A percentile compares a stretch with the other conserved stretches of the same genome.
Conservation (phyloP, 2,113 vertebrate species). For the Oncorhynchus masou region DNA sequence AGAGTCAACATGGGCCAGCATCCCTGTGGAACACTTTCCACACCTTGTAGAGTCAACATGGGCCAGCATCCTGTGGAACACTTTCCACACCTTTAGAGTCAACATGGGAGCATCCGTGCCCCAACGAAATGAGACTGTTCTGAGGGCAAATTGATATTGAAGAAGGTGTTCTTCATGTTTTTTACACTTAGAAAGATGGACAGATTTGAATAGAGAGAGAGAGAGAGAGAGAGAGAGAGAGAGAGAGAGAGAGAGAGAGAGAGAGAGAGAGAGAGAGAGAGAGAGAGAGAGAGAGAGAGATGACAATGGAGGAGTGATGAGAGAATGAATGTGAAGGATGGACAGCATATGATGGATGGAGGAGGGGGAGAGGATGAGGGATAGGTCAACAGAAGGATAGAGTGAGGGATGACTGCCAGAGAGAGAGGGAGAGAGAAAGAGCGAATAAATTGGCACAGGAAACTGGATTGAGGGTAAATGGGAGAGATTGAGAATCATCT, state of each 20-base stretch:
- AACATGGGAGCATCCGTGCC: no score
- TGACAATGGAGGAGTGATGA: constrained; percentile 6
- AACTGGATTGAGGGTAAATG: constrained; percentile 10
- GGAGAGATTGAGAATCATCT: constrained; percentile 39
- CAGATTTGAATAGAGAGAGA: constrained; percentile 17
- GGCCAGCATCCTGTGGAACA: no score
- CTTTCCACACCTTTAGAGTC: no score
- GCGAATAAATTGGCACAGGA: constrained; percentile 29
- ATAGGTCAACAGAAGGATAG: constrained; percentile 52
- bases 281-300: not conserved
- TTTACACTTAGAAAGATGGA: constrained; percentile 16
- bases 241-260: no score
- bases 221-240: no score
- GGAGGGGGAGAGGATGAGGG: constrained; percentile 17
- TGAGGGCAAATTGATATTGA: no score
- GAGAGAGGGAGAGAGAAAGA: constrained; percentile 23
- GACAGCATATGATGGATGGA: constrained; percentile 31
- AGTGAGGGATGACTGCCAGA: constrained; percentile 32
- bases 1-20: no score
- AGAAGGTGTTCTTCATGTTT: no score
- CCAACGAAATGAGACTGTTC: no score
- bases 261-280: no score
- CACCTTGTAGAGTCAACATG: no score
- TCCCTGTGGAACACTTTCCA: no score
- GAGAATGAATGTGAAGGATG: constrained; percentile 14